phyloP scores from a whole-genome alignment of 2,797 vertebrate species.

The Bradypus variegatus region DNA sequence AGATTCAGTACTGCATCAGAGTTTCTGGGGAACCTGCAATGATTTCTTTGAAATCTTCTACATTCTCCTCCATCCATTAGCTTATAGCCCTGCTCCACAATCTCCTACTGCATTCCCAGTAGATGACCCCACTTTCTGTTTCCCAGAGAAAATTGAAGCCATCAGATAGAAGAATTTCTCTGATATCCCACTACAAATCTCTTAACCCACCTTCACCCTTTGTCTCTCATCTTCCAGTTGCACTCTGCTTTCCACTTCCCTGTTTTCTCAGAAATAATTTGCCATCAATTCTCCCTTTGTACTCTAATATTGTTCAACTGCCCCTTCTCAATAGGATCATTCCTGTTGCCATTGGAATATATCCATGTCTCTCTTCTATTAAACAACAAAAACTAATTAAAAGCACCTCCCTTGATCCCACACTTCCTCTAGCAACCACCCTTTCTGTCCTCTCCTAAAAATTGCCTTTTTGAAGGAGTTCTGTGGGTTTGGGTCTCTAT shows the following conservation, averaged over 20 bases:
- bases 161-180: not conserved
- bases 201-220: not conserved
- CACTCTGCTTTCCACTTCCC: not conserved
- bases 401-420: not conserved
- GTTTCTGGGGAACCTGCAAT: not conserved
- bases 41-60: not conserved
- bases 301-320: not conserved
- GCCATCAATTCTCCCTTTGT: not conserved
- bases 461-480: not conserved
- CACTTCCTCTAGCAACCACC: not conserved
- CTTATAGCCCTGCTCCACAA: not conserved
- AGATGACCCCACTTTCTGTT: not conserved
- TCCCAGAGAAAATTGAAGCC: slow-evolving; percentile 22
- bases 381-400: slow-evolving; percentile 10
- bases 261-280: not conserved
- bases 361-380: not conserved
- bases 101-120: not conserved
- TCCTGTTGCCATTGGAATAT: not conserved
- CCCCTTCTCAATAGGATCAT: not conserved
- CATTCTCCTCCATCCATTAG: not conserved
- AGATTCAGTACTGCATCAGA: not conserved
- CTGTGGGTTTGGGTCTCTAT: not conserved
- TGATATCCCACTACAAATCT: not conserved
- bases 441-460: not conserved
- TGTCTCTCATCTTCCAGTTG: not conserved